Evolutionary conservation across 2,797 vertebrate species (phyloP).

Genomic region (Sebastiscus tertius): DNA sequence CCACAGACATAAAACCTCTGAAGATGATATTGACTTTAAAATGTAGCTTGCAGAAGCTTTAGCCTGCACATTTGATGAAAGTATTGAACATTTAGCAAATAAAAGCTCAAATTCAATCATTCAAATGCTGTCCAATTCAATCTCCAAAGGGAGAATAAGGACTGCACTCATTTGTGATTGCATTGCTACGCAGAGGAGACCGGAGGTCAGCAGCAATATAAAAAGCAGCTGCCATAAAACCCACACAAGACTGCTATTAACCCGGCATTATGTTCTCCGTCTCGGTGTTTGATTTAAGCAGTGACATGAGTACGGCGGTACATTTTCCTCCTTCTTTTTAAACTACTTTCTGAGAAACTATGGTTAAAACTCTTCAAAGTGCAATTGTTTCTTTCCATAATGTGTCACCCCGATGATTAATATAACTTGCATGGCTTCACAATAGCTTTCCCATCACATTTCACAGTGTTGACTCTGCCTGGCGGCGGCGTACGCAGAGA

Average conservation of each 20-base stretch:
- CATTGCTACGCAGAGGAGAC: conserved; percentile 5
- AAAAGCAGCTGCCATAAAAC: conserved; percentile 17
- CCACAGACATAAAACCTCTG: neutral
- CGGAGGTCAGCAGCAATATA: conserved; percentile 25
- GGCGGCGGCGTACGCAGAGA: conserved; percentile 26
- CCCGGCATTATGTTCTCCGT: neutral
- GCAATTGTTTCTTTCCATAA: conserved; percentile 50
- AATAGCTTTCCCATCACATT: conserved; percentile 74
- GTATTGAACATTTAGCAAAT: conserved; percentile 29
- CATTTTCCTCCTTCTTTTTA: neutral
- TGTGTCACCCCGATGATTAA: conserved; percentile 69
- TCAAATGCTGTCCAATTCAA: conserved; percentile 9
- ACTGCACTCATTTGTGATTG: conserved; percentile 28
- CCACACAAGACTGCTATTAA: conserved; percentile 33
- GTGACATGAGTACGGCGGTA: conserved; percentile 3
- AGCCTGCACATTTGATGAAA: conserved; percentile 7
- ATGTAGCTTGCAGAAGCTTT: neutral
- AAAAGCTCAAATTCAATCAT: conserved; percentile 29
- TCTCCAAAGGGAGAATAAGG: conserved; percentile 7
- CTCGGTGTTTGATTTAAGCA: conserved; percentile 21
- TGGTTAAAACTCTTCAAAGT: conserved; percentile 51
- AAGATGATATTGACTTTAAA: neutral
- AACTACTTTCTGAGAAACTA: conserved; percentile 32
- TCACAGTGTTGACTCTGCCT: conserved; percentile 64
- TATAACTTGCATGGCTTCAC: conserved; percentile 63